Evolutionary conservation across 2,888 invertebrate genomes (phyloP).

Genomic region (Coecobrya sp.): DNA sequence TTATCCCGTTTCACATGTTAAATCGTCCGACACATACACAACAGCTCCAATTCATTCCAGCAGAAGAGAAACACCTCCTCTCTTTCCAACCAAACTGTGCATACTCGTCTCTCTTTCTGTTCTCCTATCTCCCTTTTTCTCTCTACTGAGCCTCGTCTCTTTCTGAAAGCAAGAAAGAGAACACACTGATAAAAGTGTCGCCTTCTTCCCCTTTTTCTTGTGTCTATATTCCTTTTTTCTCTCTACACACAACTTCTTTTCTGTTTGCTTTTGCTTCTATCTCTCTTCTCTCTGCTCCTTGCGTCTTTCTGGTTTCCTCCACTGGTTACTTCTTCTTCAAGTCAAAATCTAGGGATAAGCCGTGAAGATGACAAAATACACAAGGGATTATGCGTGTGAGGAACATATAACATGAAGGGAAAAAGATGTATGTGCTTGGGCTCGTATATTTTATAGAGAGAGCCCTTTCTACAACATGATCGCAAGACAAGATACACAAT

Average conservation of each 20-base stretch:
- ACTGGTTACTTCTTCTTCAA: slow-evolving; percentile 37
- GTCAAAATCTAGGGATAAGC: slow-evolving; percentile 75
- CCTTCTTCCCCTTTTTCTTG: slow-evolving; percentile 34
- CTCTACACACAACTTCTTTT: slow-evolving; percentile 38
- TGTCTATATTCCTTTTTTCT: too few relatives aligned
- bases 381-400: slow-evolving; percentile 79
- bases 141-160: not conserved
- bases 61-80: slow-evolving; percentile 5
- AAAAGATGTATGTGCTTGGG: slow-evolving; percentile 48
- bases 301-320: not conserved
- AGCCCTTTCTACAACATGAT: slow-evolving; percentile 25
- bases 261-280: slow-evolving; percentile 39
- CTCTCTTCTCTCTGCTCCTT: slow-evolving; percentile 24
- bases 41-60: slow-evolving; percentile 37
- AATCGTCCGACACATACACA: slow-evolving; percentile 12
- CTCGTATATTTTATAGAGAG: not conserved
- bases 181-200: slow-evolving; percentile 53
- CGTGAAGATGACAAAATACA: slow-evolving; percentile 78
- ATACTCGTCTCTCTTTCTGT: too few relatives aligned
- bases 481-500: slow-evolving; percentile 6
- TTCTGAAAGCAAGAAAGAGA: not conserved
- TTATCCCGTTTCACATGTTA: slow-evolving; percentile 38
- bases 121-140: not conserved
- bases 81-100: not conserved
- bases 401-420: not conserved